Evolutionary conservation across 1,140 invertebrate genomes (phyloP), one percentile per base, ranked within the genome.

Genomic region (Galleria mellonella): DNA sequence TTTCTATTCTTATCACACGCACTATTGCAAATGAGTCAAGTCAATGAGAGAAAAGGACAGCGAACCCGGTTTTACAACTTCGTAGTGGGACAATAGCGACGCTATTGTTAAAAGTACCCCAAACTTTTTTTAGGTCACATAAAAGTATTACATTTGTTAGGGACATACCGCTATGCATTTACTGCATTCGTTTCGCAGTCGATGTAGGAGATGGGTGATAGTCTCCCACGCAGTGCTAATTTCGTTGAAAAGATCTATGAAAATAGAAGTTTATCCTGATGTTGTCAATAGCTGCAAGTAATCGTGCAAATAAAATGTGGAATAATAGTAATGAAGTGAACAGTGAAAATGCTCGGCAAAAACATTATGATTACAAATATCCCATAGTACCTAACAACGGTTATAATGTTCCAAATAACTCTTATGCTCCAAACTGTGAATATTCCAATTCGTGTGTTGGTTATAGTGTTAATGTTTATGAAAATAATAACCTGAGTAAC

Each of bases 101-200:
- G 63, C 81, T 78, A 81, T 83, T 85, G 78, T 83, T 85, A 55
- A 62, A 69, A 71, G 75, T 83, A 78, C 75, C 82, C 82, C 72
- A 69, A 83, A 79, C 46, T 72, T 83, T 84, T 84, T 83, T 85
- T 85, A 74, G 75, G 82, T 76, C 78, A 79, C 57, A 84, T 78
- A 83, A 82, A 81, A 82, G 75, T 82, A 81, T 75, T 82, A 81
- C 74, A 75, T 72, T 84, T 70, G 77, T 69, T 60, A 79, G 76
- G 76, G 81, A 78, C 75, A 68, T 63, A 65, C 63, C 66, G 74
- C 48, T 56, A 64, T 67, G 52, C 64, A 69, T 66, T 74, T 71
- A 72, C 54, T 61, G 61, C 78, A 85, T 85, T 85, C 73, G 72
- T 69, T 79, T 79, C 71, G 73, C 67, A 83, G 73, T 66, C 65